Base-by-base conservation (phyloP, 2,888 invertebrate genomes). In the Drosophila anceps region DNA sequence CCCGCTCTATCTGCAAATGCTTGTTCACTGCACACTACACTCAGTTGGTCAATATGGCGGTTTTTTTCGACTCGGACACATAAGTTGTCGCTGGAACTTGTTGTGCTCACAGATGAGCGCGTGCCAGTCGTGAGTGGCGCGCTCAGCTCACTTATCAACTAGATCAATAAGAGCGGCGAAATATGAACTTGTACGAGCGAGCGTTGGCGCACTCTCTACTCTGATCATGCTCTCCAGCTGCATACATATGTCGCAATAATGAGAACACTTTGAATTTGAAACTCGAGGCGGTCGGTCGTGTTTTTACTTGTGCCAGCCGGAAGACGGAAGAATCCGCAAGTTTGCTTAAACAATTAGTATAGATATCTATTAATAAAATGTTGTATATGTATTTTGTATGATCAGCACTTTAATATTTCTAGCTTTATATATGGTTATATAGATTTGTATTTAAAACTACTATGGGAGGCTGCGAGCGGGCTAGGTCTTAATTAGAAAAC, bases 41-140 rank as follows among this genome's bases (percentile, higher is more conserved):
- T 84, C 89, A 73, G 82, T 80, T 89, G 84, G 84, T 84, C 84
- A 84, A 89, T 84, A 84, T 87, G 84, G 77, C 75, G 78, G 71
- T 72, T 82, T 64, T 64, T 76, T 60, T 44, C 10, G 50, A 37
- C 54, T 73, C 51, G 31, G 31, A 61, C 51, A 55, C 62, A 53
- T 46, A 31, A 54, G 54, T 66, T 62, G 50, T 67, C 31, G 57
- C 64, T 37, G 48, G 18, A 61, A 50, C 72, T 48, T 57, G 60
- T 62, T 65, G 54, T 50, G 37, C 0, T 24, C 46, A 43, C 80
- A 46, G 76, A 31, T 79, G 80, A 3, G 27, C 46, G 31, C 54
- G 76, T 75, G 77, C 55, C 2, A n/a, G 20, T 18, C 13, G 39
- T 15, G 29, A 54, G 2, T 13, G 12, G 4, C 18, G 31, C 4